These are phyloP conservation scores for Hippocampus kuda DNA, from an alignment of 2,797 vertebrate genomes.

Conservation along the genomic window DNA sequence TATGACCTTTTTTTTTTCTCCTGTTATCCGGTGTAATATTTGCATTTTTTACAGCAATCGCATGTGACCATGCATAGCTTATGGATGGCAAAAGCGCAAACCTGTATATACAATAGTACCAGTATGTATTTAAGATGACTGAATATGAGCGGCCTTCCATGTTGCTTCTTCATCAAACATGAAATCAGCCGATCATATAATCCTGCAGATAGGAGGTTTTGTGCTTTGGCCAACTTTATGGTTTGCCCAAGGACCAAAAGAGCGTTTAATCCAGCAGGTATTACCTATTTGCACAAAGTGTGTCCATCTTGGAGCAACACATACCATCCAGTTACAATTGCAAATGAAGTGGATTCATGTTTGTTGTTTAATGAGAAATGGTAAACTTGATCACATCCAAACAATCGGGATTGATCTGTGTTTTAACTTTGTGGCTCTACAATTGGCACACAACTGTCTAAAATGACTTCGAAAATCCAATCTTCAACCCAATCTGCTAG, in stretches of 20 bases:
- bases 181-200: neutral
- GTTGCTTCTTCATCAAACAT: neutral
- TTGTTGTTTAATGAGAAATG: too few relatives aligned
- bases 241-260: neutral
- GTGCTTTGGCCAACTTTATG: neutral
- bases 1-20: neutral
- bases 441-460: neutral
- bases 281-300: neutral
- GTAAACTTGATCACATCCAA: too few relatives aligned
- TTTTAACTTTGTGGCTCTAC: neutral
- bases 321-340: neutral
- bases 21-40: neutral
- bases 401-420: too few relatives aligned
- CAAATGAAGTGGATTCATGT: too few relatives aligned
- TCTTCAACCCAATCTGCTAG: too few relatives aligned
- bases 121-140: neutral
- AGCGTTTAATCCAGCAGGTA: neutral
- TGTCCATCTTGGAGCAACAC: neutral
- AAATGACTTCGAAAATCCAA: too few relatives aligned
- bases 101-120: neutral
- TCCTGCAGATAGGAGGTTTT: neutral
- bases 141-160: neutral
- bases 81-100: neutral
- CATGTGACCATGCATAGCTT: neutral
- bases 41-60: neutral